These are phyloP conservation scores for Aethina tumida DNA, from an alignment of 1,140 invertebrate species.

Conservation along the genomic window DNA sequence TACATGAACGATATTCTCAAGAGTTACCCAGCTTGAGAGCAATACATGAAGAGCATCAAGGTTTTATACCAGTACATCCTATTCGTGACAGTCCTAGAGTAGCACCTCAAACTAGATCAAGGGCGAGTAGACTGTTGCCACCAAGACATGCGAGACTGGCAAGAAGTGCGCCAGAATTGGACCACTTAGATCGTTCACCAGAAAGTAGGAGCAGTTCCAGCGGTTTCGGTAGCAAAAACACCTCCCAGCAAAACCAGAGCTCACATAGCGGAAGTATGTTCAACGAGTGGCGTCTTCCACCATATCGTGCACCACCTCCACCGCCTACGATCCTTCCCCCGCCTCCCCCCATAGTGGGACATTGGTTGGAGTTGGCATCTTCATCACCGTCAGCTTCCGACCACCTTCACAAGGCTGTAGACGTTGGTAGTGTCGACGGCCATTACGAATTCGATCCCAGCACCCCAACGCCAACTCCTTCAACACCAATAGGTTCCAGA, in stretches of 20 bases:
- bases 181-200: constrained; percentile 63
- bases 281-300: constrained; percentile 64
- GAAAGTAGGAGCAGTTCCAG: constrained; percentile 79
- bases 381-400: constrained; percentile 42
- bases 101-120: constrained; percentile 33
- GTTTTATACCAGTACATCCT: constrained; percentile 51
- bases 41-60: constrained; percentile 58
- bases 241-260: constrained; percentile 67
- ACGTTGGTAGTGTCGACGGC: constrained; percentile 82
- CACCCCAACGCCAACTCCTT: constrained; percentile 63
- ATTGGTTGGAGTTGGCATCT: constrained; percentile 50
- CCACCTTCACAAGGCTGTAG: constrained; percentile 44
- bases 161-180: constrained; percentile 52
- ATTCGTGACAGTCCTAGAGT: constrained; percentile 35
- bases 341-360: constrained; percentile 40
- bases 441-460: constrained; percentile 90
- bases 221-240: constrained; percentile 86
- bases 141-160: constrained; percentile 54
- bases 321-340: constrained; percentile 38
- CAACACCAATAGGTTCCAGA: constrained; percentile 53
- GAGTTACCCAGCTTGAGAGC: constrained; percentile 62
- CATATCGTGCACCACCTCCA: constrained; percentile 59
- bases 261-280: constrained; percentile 58
- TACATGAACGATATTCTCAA: constrained; percentile 59
- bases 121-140: constrained; percentile 44